Conservation (phyloP, 2,797 vertebrate genomes). For the Lutjanus argentimaculatus region DNA sequence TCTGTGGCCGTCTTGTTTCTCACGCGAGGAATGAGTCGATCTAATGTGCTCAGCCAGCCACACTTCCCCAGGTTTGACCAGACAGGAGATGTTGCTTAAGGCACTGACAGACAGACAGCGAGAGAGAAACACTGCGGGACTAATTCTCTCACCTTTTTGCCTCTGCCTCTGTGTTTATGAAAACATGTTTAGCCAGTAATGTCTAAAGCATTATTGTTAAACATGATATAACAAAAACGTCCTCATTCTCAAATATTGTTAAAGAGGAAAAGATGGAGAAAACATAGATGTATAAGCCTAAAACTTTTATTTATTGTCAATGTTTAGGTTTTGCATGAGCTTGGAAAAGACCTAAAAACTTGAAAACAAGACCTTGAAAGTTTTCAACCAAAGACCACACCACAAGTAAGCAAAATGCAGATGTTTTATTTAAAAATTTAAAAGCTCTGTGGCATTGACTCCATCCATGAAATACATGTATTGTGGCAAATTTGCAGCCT, state of each 20-base stretch:
- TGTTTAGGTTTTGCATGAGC: not conserved
- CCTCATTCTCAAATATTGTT: not conserved
- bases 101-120: conserved; percentile 3
- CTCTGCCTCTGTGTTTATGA: conserved; percentile 3
- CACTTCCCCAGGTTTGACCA: conserved; percentile 69
- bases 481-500: conserved; percentile 3
- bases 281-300: not conserved
- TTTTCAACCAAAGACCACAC: not conserved
- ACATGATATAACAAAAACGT: not conserved
- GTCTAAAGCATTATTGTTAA: not conserved
- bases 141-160: conserved; percentile 10
- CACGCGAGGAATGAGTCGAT: conserved; percentile 78
- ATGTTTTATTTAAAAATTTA: not conserved
- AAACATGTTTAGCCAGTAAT: not conserved
- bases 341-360: not conserved
- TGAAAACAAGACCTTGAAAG: not conserved
- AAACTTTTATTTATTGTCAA: not conserved
- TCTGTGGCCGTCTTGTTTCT: conserved; percentile 62
- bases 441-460: not conserved
- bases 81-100: conserved; percentile 58
- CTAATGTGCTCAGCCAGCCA: conserved; percentile 75
- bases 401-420: not conserved
- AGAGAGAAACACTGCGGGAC: conserved; percentile 23
- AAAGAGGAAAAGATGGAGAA: not conserved
- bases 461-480: not conserved